Conservation (phyloP, 2,113 vertebrate species). For the Heloderma charlesbogerti region DNA sequence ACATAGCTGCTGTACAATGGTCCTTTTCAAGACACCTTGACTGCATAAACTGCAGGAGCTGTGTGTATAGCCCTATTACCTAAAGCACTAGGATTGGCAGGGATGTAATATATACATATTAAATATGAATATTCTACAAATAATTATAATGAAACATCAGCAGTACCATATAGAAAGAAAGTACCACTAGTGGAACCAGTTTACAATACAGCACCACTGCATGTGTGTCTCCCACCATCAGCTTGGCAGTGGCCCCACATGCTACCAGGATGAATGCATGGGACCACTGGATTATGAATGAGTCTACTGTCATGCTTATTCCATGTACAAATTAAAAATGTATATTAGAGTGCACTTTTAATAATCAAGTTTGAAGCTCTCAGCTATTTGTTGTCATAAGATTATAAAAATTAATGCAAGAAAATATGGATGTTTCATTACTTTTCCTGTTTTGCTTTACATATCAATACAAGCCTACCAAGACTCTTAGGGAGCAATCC, state of each 20-base stretch:
- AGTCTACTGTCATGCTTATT: neutral
- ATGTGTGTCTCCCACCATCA: neutral
- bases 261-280: neutral
- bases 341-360: neutral
- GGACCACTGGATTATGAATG: neutral
- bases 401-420: conserved; percentile 1
- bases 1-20: too few relatives aligned
- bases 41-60: too few relatives aligned
- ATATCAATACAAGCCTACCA: conserved; percentile 44
- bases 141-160: too few relatives aligned
- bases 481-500: too few relatives aligned
- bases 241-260: neutral
- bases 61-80: too few relatives aligned
- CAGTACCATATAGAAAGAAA: too few relatives aligned
- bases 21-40: too few relatives aligned
- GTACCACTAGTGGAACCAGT: neutral
- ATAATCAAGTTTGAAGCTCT: conserved; percentile 34
- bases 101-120: too few relatives aligned
- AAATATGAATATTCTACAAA: too few relatives aligned
- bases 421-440: conserved; percentile 42
- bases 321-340: neutral
- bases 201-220: neutral
- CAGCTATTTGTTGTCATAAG: conserved; percentile 43
- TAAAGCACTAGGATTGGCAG: too few relatives aligned
- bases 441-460: conserved; percentile 41